Percentiles rank a stretch among this genome's conserved stretches.
phyloP scores from a whole-genome alignment of 1,140 invertebrate species.

The Choristoneura fumiferana region DNA sequence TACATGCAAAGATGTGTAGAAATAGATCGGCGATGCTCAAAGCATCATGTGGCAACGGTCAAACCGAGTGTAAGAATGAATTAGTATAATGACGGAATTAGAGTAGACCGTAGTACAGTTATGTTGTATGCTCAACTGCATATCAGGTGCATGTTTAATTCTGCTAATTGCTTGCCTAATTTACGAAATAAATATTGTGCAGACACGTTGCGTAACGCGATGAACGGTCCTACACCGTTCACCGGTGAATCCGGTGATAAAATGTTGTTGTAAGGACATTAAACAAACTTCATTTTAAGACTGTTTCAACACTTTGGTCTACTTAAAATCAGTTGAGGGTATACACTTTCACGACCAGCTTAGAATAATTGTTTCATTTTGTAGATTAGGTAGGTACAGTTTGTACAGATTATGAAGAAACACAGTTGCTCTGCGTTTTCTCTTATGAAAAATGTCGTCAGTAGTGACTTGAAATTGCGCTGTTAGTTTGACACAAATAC shows the following conservation, averaged over 20 bases:
- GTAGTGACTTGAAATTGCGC: too few relatives aligned
- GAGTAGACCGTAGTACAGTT: slow-evolving; percentile 10
- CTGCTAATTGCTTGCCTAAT: slow-evolving; percentile 4
- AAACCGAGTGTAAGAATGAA: slow-evolving; percentile 7
- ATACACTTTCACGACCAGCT: slow-evolving; percentile 6
- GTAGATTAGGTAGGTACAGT: neutral
- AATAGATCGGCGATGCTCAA: neutral
- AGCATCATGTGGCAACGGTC: slow-evolving; percentile 2
- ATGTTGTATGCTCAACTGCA: slow-evolving; percentile 11
- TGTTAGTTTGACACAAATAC: too few relatives aligned
- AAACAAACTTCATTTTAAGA: too few relatives aligned
- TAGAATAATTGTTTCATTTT: neutral
- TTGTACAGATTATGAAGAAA: neutral
- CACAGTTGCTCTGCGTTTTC: too few relatives aligned
- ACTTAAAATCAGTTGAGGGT: neutral
- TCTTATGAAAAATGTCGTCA: too few relatives aligned
- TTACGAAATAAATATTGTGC: neutral
- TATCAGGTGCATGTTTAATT: slow-evolving; percentile 1
- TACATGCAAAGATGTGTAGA: neutral
- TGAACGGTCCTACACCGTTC: too few relatives aligned
- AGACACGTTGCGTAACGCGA: neutral
- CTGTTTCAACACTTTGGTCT: neutral
- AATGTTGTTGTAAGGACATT: too few relatives aligned
- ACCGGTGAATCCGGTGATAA: too few relatives aligned
- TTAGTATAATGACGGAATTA: slow-evolving; percentile 11